Percentiles rank a stretch among this genome's conserved stretches.
Conservation (phyloP, 2,113 vertebrate species). For the Phalacrocorax pelagicus region DNA sequence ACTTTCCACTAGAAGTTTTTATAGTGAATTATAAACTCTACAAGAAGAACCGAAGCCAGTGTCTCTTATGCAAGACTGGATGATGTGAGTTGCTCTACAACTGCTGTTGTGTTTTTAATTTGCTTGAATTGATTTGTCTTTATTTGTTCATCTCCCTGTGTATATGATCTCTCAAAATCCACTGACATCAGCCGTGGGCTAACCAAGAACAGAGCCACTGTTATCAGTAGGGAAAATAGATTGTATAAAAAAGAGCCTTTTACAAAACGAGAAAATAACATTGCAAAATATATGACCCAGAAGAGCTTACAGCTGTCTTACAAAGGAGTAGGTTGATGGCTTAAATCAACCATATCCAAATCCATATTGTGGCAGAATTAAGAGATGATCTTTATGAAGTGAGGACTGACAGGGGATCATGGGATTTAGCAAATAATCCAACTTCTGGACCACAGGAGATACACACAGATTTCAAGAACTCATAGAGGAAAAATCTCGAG, state of each 20-base stretch:
- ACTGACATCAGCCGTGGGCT: not conserved
- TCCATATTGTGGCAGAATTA: not conserved
- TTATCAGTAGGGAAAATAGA: not conserved
- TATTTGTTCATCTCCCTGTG: not conserved
- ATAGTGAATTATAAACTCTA: not conserved
- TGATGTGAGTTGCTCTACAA: not conserved
- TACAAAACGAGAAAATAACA: not conserved
- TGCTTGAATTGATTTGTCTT: not conserved
- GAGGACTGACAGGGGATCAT: not conserved
- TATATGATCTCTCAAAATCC: not conserved
- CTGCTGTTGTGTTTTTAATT: constrained; percentile 1
- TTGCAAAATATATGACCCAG: not conserved
- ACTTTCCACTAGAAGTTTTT: not conserved
- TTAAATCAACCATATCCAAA: not conserved
- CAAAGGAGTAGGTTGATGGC: not conserved
- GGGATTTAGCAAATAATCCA: not conserved
- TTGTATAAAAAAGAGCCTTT: not conserved
- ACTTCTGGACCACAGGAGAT: not conserved
- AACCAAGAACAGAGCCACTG: not conserved
- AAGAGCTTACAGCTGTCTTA: not conserved
- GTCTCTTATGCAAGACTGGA: not conserved
- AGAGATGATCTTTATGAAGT: not conserved
- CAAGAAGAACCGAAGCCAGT: not conserved
- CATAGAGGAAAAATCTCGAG: not conserved
- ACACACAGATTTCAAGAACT: not conserved